Evolutionary conservation across 2,113 vertebrate species (phyloP).

Genomic region (Pelmatolapia mariae): DNA sequence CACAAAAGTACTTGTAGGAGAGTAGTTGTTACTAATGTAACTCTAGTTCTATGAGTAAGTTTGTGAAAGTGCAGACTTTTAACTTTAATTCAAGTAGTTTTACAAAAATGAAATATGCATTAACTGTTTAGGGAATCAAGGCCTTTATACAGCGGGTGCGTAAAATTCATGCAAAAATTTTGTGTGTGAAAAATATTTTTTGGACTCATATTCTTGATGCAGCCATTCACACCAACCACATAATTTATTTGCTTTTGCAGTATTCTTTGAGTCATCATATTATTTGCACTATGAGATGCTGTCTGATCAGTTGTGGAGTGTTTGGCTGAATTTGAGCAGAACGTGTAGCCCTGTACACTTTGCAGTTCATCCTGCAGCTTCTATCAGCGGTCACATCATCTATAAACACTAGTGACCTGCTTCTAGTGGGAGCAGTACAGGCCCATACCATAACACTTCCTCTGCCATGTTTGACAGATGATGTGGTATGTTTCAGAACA

Average conservation of each 20-base stretch:
- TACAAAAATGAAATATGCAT: background rate
- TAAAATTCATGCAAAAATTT: background rate
- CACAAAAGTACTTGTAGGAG: background rate
- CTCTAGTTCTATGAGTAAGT: background rate
- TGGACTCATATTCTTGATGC: background rate
- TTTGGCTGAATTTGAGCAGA: background rate
- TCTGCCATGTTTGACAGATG: background rate
- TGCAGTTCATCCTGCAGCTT: background rate
- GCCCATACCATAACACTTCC: background rate
- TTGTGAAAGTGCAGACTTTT: background rate
- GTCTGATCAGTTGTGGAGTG: background rate
- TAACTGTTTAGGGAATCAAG: background rate
- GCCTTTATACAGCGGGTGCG: background rate
- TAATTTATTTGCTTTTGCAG: background rate
- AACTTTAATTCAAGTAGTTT: background rate
- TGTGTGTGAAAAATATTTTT: background rate
- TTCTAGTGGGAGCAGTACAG: background rate
- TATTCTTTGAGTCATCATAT: background rate
- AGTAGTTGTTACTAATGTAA: background rate
- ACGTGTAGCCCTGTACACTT: background rate
- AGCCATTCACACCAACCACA: background rate
- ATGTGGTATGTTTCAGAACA: background rate
- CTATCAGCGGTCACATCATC: background rate
- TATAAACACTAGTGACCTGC: background rate
- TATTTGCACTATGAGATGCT: background rate